phyloP scores from a whole-genome alignment of 2,888 invertebrate species.

The Melanotus villosus region DNA sequence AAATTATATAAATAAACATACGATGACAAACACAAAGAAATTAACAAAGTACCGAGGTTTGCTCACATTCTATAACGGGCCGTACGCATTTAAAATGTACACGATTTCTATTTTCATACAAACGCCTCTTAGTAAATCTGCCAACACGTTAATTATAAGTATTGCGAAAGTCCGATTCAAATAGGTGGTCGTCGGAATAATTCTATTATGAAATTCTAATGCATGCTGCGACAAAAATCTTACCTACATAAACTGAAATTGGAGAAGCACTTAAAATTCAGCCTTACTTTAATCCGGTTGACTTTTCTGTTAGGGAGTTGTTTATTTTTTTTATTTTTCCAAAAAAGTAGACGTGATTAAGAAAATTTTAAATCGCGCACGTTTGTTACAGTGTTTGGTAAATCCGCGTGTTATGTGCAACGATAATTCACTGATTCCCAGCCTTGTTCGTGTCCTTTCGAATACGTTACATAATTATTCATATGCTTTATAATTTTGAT shows the following conservation, averaged over 20 bases:
- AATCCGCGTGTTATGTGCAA: too few relatives aligned
- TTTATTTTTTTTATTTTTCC: too few relatives aligned
- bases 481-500: too few relatives aligned
- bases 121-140: conserved; percentile 11
- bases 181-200: conserved; percentile 10
- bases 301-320: too few relatives aligned
- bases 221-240: neutral
- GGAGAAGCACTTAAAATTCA: too few relatives aligned
- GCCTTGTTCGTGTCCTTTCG: too few relatives aligned
- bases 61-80: conserved; percentile 15
- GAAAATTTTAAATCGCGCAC: too few relatives aligned
- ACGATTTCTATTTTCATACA: conserved; percentile 22
- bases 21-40: neutral
- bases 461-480: too few relatives aligned
- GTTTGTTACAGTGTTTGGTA: too few relatives aligned
- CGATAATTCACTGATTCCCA: too few relatives aligned
- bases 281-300: too few relatives aligned
- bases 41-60: neutral
- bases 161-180: conserved; percentile 14
- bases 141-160: conserved; percentile 11
- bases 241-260: neutral
- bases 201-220: conserved; percentile 16
- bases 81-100: conserved; percentile 10
- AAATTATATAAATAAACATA: neutral
- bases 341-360: too few relatives aligned